These are phyloP conservation scores for Meliscaeva auricollis DNA, from an alignment of 2,888 invertebrate species.

Conservation along the genomic window DNA sequence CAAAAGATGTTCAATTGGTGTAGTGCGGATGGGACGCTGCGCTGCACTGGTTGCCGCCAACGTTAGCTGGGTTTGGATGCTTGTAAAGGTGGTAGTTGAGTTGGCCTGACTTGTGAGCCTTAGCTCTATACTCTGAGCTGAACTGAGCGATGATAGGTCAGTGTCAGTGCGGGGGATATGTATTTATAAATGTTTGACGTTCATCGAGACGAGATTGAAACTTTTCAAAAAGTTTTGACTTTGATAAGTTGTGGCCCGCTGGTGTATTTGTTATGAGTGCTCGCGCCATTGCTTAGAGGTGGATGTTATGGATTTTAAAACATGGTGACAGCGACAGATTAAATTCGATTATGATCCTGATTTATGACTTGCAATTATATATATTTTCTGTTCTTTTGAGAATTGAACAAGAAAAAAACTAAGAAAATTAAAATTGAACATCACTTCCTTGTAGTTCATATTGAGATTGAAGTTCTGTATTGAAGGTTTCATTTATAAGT, in stretches of 20 bases:
- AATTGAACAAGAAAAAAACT: slow-evolving; percentile 7
- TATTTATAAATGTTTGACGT: slow-evolving; percentile 42
- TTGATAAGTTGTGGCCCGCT: slow-evolving; percentile 75
- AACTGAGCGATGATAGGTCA: slow-evolving; percentile 69
- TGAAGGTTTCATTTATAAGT: neutral
- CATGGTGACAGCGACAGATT: slow-evolving; percentile 76
- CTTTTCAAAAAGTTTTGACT: slow-evolving; percentile 69
- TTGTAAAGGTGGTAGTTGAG: slow-evolving; percentile 71
- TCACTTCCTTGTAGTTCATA: slow-evolving; percentile 42
- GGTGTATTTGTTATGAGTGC: slow-evolving; percentile 61
- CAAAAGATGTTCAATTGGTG: slow-evolving; percentile 71
- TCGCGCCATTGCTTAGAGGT: slow-evolving; percentile 58
- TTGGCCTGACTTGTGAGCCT: slow-evolving; percentile 68
- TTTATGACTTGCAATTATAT: slow-evolving; percentile 71
- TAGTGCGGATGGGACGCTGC: slow-evolving; percentile 20
- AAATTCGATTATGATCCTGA: slow-evolving; percentile 76
- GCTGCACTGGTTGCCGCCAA: neutral
- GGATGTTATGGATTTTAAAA: slow-evolving; percentile 74
- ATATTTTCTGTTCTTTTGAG: slow-evolving; percentile 28
- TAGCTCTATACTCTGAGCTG: no score
- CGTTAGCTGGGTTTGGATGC: slow-evolving; percentile 37
- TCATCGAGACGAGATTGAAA: slow-evolving; percentile 53
- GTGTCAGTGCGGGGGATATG: slow-evolving; percentile 68
- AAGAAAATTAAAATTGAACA: neutral
- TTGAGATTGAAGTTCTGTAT: slow-evolving; percentile 33